Evolutionary conservation across 2,113 vertebrate genomes (phyloP).

Genomic region (Delphinapterus leucas): DNA sequence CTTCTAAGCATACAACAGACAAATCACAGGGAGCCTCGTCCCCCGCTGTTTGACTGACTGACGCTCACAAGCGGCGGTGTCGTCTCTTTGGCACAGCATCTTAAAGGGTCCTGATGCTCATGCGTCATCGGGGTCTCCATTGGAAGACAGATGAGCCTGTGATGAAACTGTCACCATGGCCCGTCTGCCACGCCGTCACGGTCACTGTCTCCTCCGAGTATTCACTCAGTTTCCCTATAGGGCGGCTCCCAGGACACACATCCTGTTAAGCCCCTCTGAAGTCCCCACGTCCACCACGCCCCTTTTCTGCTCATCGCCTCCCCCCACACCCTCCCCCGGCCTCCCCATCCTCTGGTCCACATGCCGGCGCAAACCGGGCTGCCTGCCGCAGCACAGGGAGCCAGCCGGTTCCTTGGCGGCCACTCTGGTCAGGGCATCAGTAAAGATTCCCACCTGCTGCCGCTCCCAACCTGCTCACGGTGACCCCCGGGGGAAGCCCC

Average conservation of each 20-base stretch:
- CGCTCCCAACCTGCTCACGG: fast-evolving
- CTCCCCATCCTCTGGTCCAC: background rate
- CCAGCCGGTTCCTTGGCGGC: background rate
- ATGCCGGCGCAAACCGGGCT: fast-evolving
- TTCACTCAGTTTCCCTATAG: fast-evolving
- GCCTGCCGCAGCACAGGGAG: fast-evolving
- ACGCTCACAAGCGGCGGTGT: fast-evolving
- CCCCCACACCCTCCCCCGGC: background rate
- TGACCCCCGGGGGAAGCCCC: background rate
- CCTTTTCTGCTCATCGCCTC: fast-evolving
- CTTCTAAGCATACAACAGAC: background rate
- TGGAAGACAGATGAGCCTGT: fast-evolving
- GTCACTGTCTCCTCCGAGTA: fast-evolving
- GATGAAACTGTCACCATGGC: fast-evolving
- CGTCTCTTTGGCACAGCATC: fast-evolving
- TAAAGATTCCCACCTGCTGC: background rate
- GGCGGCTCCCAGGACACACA: fast-evolving
- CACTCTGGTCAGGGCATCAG: fast-evolving
- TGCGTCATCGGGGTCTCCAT: fast-evolving
- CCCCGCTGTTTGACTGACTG: background rate
- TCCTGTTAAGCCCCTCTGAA: fast-evolving
- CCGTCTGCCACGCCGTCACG: background rate
- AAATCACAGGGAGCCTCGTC: fast-evolving
- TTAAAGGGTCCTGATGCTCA: background rate
- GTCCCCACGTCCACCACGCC: fast-evolving